Evolutionary conservation across 2,888 invertebrate species (phyloP).

Genomic region (Frankliniella intonsa): DNA sequence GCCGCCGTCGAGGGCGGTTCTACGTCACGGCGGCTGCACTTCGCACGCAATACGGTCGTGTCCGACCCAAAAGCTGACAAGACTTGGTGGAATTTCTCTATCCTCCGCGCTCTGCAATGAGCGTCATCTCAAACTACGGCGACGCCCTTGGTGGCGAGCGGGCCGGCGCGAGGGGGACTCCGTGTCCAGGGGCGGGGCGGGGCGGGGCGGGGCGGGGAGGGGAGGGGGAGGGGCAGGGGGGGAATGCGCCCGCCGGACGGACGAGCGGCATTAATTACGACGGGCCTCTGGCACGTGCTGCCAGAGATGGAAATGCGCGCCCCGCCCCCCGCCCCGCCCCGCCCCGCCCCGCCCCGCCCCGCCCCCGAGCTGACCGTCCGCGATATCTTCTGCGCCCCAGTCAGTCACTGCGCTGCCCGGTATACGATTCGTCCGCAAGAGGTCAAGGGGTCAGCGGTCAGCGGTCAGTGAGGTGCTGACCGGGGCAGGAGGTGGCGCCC

Average conservation of each 20-base stretch:
- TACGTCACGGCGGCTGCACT: no score
- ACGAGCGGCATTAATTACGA: neutral
- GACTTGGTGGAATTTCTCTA: no score
- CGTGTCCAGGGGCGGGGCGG: no score
- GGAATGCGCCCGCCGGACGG: no score
- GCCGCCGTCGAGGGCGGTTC: neutral
- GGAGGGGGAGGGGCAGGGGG: neutral
- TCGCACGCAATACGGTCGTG: no score
- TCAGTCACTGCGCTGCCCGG: neutral
- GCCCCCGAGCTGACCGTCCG: neutral
- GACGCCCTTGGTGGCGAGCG: neutral
- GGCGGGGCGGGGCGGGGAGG: no score
- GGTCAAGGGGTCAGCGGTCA: no score
- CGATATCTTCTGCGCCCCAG: neutral
- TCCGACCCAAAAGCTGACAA: no score
- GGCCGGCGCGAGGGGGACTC: neutral
- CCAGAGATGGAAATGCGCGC: conserved; percentile 10
- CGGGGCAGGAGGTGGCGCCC: no score
- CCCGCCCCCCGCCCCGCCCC: neutral
- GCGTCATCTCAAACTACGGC: neutral
- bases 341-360: conserved; percentile 2
- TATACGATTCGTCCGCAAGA: no score
- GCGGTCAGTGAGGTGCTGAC: no score
- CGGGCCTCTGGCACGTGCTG: conserved; percentile 3
- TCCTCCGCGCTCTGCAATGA: no score